Percentiles rank a stretch among this genome's conserved stretches.
phyloP scores from a whole-genome alignment of 2,888 invertebrate species.

The Eudemis profundana region DNA sequence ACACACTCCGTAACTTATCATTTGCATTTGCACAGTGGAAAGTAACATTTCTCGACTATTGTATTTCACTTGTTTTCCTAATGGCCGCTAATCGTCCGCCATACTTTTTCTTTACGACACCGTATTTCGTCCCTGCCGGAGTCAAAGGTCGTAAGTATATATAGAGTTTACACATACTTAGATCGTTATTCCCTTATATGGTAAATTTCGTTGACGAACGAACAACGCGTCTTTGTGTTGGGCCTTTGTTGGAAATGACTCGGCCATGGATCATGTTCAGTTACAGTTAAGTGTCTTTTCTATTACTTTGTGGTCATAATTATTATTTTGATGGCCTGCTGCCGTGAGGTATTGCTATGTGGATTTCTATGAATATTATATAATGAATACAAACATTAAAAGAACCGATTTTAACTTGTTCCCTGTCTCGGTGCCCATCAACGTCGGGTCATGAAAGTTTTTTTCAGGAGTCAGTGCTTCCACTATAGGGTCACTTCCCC shows the following conservation, averaged over 20 bases:
- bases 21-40: slow-evolving; percentile 10
- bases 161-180: background rate
- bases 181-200: background rate
- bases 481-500: too few relatives aligned
- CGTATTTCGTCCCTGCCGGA: background rate
- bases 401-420: too few relatives aligned
- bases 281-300: slow-evolving; percentile 38
- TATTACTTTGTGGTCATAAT: slow-evolving; percentile 15
- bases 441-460: too few relatives aligned
- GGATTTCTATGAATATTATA: background rate
- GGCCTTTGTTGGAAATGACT: slow-evolving; percentile 22
- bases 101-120: slow-evolving; percentile 24
- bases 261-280: slow-evolving; percentile 32
- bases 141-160: slow-evolving; percentile 10
- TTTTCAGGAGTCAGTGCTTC: too few relatives aligned
- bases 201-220: background rate
- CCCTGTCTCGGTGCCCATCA: too few relatives aligned
- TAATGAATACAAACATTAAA: background rate
- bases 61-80: slow-evolving; percentile 21
- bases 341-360: background rate
- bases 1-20: background rate
- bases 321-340: background rate
- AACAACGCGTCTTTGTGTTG: slow-evolving; percentile 12
- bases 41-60: slow-evolving; percentile 29
- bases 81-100: slow-evolving; percentile 27